These are phyloP conservation scores for Merodon equestris DNA, from an alignment of 2,888 invertebrate genomes.

Conservation along the genomic window DNA sequence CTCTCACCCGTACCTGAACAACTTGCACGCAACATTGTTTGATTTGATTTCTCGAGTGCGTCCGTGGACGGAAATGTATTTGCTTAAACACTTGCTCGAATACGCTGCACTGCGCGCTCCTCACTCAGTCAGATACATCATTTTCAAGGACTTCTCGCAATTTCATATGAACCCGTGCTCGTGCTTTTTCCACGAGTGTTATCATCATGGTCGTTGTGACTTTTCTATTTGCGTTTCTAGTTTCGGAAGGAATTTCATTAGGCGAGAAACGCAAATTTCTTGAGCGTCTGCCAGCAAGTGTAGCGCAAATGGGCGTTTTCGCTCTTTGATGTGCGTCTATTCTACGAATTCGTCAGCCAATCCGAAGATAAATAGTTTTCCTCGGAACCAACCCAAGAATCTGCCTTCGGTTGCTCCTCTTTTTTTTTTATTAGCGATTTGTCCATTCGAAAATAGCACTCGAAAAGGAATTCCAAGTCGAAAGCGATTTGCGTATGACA, in stretches of 20 bases:
- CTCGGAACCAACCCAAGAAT: slow-evolving; percentile 51
- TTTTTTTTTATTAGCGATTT: slow-evolving; percentile 23
- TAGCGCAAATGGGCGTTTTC: slow-evolving; percentile 60
- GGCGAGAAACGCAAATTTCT: slow-evolving; percentile 47
- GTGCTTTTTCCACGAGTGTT: neutral
- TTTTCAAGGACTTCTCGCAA: slow-evolving; percentile 38
- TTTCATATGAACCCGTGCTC: slow-evolving; percentile 9
- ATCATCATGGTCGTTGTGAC: too few relatives aligned
- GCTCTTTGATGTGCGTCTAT: slow-evolving; percentile 60
- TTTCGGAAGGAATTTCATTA: slow-evolving; percentile 49
- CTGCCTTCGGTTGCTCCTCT: slow-evolving; percentile 49
- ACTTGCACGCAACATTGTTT: slow-evolving; percentile 50
- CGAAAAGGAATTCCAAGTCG: slow-evolving; percentile 30
- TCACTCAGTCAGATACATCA: slow-evolving; percentile 35
- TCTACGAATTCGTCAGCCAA: slow-evolving; percentile 65
- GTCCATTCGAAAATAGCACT: slow-evolving; percentile 64
- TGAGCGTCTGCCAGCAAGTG: slow-evolving; percentile 59
- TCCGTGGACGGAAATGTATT: slow-evolving; percentile 50
- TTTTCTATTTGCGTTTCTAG: slow-evolving; percentile 25
- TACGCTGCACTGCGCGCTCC: slow-evolving; percentile 32
- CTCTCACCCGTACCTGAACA: slow-evolving; percentile 34
- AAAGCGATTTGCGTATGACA: slow-evolving; percentile 36
- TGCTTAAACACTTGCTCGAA: slow-evolving; percentile 57
- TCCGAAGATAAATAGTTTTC: slow-evolving; percentile 63
- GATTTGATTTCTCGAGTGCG: slow-evolving; percentile 58